Evolutionary conservation across 2,888 invertebrate species (phyloP).

Genomic region (Lingula anatina): DNA sequence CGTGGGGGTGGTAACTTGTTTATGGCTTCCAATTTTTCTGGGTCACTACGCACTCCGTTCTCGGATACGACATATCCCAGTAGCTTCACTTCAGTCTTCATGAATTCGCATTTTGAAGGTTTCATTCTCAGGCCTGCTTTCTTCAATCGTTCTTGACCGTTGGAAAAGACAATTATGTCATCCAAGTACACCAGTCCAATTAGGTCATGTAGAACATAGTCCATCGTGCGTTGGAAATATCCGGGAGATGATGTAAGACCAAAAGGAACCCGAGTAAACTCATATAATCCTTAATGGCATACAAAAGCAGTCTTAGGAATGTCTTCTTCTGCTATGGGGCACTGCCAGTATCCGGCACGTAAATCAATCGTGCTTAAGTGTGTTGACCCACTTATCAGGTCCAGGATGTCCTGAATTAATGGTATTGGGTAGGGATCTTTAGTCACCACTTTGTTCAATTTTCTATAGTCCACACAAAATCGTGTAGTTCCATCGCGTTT

Average conservation of each 20-base stretch:
- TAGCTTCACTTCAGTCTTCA: neutral
- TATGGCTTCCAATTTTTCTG: neutral
- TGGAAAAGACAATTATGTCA: neutral
- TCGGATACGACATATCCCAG: neutral
- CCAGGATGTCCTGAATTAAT: neutral
- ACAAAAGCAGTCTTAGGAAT: neutral
- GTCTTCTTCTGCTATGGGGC: neutral
- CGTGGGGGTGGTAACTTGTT: neutral
- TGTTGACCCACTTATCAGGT: neutral
- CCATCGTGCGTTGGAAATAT: constrained; percentile 3
- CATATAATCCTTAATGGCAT: neutral
- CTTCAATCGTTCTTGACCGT: neutral
- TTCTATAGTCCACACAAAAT: neutral
- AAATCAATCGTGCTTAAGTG: neutral
- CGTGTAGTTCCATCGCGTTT: constrained; percentile 1
- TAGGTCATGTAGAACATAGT: neutral
- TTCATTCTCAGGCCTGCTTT: constrained; percentile 1
- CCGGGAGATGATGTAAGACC: constrained; percentile 2
- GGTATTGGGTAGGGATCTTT: constrained; percentile 1
- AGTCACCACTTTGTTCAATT: neutral
- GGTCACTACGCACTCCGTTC: neutral
- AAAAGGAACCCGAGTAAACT: constrained; percentile 2
- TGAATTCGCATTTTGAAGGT: constrained; percentile 1
- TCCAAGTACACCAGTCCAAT: neutral
- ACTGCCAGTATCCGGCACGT: neutral